Evolutionary conservation across 2,113 vertebrate genomes (phyloP), one percentile per base, ranked within the genome.

Genomic region (Rhinolophus ferrumequinum): DNA sequence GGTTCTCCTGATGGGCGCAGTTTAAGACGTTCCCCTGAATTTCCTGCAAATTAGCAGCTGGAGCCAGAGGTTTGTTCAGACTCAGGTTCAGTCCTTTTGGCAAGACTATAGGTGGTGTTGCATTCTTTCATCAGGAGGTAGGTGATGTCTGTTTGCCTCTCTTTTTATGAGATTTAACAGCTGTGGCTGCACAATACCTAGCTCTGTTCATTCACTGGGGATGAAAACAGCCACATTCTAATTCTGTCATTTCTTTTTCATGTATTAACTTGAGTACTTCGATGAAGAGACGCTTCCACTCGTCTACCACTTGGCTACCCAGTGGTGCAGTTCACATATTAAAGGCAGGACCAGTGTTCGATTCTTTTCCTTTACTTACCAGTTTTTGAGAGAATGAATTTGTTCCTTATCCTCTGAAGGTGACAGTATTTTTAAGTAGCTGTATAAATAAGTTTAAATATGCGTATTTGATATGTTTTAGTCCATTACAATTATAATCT

Each of bases 401-500:
- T 64, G 50, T 75, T 93, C 56, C 11, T 73, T 70, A 18, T 87
- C 52, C 22, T 88, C 66, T 56, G 72, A 90, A 88, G 91, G 38
- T 52, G 35, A 87, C 19, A 8, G 0, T 81, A 52, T 88, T 90
- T 97, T 97, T 88, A 81, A 81, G 30, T 47, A 88, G 79, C 18
- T 44, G 50, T 88, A 64, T n/a, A 8, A 81, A 64, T 80, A 81
- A 24, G 11, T 50, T 80, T 90, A 85, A 88, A 15, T 30, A 33
- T 47, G 12, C 47, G 47, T 50, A 69, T 89, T 72, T 72, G 52
- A 62, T 82, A 56, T 38, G 33, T 38, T 88, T 93, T 26, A 79
- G 66, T 83, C 80, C 24, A 60, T 94, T 84, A 90, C 7, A 54
- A 83, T 86, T 89, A 86, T 67, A 67, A 87, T 83, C 62, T 92